Percentiles rank a stretch among this genome's conserved stretches.
Conservation (phyloP, 2,797 vertebrate genomes). For the Acropternis orthonyx region DNA sequence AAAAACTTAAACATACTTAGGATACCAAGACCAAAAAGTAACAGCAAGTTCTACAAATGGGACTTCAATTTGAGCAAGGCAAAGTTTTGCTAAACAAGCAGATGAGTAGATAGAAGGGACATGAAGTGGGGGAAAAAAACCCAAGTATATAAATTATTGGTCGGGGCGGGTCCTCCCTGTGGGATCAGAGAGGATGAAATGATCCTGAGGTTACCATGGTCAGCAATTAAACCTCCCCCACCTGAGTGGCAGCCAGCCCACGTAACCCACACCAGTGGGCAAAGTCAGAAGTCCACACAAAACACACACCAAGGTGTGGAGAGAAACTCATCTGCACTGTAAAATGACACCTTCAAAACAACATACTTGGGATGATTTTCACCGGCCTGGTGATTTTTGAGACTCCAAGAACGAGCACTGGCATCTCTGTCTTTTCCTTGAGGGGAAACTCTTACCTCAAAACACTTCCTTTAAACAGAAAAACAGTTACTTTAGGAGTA, state of each 20-base stretch:
- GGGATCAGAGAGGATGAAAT: background rate
- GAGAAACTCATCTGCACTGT: background rate
- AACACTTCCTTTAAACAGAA: background rate
- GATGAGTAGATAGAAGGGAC: background rate
- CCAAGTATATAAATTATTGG: background rate
- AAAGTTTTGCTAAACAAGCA: background rate
- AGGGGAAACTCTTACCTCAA: background rate
- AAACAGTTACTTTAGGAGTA: background rate
- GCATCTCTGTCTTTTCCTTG: background rate
- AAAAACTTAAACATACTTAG: background rate
- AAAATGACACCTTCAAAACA: background rate
- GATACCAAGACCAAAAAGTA: background rate
- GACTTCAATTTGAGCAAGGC: background rate
- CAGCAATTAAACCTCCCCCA: background rate
- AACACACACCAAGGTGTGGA: background rate
- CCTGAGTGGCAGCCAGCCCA: background rate
- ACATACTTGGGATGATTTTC: background rate
- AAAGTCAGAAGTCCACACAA: background rate
- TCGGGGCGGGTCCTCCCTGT: background rate
- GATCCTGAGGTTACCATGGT: background rate
- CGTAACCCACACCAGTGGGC: rapidly evolving
- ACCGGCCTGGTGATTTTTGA: background rate
- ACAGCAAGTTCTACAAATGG: background rate
- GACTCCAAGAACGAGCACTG: background rate
- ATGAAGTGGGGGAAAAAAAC: rapidly evolving